Evolutionary conservation across 2,888 invertebrate genomes (phyloP).

Genomic region (Rutpela maculata): DNA sequence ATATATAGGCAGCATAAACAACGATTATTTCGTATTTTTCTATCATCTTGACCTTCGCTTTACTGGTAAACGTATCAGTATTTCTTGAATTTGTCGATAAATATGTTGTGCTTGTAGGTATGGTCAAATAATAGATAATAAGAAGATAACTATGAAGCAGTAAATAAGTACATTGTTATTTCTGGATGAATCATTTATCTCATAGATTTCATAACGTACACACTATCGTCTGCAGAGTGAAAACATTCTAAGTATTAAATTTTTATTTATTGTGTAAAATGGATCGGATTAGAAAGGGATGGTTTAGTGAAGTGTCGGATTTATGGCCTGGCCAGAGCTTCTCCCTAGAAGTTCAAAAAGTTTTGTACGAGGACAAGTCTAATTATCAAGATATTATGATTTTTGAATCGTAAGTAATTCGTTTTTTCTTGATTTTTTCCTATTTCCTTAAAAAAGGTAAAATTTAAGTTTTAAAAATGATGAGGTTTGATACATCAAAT

Average conservation of each 20-base stretch:
- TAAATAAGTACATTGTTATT: constrained; percentile 20
- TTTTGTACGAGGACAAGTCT: constrained; percentile 87
- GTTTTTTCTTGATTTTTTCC: background rate
- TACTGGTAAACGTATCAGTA: constrained; percentile 13
- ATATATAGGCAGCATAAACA: background rate
- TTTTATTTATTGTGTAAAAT: constrained; percentile 51
- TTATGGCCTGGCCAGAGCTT: constrained; percentile 94
- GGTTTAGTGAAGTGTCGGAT: constrained; percentile 95
- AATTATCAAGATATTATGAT: constrained; percentile 90
- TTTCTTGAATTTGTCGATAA: constrained; percentile 19
- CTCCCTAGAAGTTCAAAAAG: constrained; percentile 88
- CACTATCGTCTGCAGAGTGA: background rate
- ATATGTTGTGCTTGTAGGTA: background rate
- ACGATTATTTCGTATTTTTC: constrained; percentile 1
- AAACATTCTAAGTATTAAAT: background rate
- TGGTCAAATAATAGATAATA: constrained; percentile 25
- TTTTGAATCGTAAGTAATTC: constrained; percentile 62
- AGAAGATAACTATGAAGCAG: constrained; percentile 18
- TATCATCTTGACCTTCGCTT: constrained; percentile 17
- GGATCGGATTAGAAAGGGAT: constrained; percentile 81
- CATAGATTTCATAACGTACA: background rate
- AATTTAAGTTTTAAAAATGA: background rate
- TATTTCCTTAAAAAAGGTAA: too few species aligned
- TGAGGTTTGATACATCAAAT: too few species aligned
- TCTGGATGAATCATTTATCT: background rate